Evolutionary conservation across 1,140 invertebrate species (phyloP).

Genomic region (Panulirus ornatus): DNA sequence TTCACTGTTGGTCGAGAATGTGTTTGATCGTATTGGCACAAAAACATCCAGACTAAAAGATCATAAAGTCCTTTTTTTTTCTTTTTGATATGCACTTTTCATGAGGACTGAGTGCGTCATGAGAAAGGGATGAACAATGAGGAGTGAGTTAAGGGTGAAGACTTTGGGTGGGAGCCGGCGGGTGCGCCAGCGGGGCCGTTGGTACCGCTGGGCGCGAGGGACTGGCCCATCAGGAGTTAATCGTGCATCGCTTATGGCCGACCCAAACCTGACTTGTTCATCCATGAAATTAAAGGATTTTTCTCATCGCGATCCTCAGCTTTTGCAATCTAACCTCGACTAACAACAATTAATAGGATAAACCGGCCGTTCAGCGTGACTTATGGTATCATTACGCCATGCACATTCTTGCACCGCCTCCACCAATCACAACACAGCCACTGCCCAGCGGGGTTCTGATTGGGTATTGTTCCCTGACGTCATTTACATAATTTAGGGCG

Average conservation of each 20-base stretch:
- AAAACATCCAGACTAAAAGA: no score
- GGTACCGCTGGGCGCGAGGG: conserved; percentile 34
- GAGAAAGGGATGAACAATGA: background rate
- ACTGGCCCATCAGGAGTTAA: conserved; percentile 39
- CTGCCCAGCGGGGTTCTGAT: conserved; percentile 74
- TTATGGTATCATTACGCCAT: conserved; percentile 71
- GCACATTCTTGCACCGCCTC: conserved; percentile 67
- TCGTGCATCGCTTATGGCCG: conserved; percentile 58
- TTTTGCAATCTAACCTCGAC: conserved; percentile 59
- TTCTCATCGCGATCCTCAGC: conserved; percentile 66
- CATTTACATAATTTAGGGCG: conserved; percentile 75
- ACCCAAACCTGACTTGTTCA: conserved; percentile 54
- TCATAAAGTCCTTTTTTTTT: no score
- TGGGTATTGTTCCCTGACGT: conserved; percentile 73
- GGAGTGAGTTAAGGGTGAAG: background rate
- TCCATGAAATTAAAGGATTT: conserved; percentile 70
- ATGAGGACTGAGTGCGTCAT: background rate
- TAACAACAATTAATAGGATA: conserved; percentile 61
- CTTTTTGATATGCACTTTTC: no score
- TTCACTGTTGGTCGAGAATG: no score
- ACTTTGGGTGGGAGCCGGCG: background rate
- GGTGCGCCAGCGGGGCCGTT: background rate
- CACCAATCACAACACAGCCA: conserved; percentile 72
- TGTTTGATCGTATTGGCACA: no score
- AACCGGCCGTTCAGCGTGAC: conserved; percentile 67